Evolutionary conservation across 2,888 invertebrate genomes (phyloP).

Genomic region (Periphyllus acericola): DNA sequence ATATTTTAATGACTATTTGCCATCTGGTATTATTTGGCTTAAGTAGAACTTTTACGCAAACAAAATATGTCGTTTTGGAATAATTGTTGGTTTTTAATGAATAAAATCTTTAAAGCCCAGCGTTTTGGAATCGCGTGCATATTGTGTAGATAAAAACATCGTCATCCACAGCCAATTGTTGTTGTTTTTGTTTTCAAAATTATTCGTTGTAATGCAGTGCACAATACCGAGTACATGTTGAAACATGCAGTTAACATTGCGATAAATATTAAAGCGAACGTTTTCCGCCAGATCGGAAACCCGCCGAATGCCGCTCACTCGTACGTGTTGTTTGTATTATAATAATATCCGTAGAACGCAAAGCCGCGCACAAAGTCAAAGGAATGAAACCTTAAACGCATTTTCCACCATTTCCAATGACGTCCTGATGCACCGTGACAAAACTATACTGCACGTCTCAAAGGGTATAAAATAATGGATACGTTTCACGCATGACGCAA

Average conservation of each 20-base stretch:
- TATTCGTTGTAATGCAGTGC: no score
- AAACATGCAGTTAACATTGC: background rate
- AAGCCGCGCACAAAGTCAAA: background rate
- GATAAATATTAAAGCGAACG: background rate
- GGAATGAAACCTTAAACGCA: background rate
- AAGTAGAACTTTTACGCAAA: background rate
- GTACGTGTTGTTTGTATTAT: background rate
- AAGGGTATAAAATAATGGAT: background rate
- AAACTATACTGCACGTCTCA: background rate
- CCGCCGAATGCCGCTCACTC: background rate
- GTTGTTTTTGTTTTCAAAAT: no score
- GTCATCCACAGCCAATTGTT: no score
- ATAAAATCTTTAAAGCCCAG: no score
- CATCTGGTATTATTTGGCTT: background rate
- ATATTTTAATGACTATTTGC: background rate
- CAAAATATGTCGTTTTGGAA: background rate
- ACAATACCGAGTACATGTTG: background rate
- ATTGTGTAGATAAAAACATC: no score
- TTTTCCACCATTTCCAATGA: background rate
- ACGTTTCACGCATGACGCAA: background rate
- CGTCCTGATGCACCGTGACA: background rate
- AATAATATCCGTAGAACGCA: background rate
- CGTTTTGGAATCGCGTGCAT: no score
- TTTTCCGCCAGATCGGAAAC: background rate
- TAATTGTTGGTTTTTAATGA: no score